phyloP scores from a whole-genome alignment of 2,888 invertebrate genomes.

The Caradrina clavipalpis region DNA sequence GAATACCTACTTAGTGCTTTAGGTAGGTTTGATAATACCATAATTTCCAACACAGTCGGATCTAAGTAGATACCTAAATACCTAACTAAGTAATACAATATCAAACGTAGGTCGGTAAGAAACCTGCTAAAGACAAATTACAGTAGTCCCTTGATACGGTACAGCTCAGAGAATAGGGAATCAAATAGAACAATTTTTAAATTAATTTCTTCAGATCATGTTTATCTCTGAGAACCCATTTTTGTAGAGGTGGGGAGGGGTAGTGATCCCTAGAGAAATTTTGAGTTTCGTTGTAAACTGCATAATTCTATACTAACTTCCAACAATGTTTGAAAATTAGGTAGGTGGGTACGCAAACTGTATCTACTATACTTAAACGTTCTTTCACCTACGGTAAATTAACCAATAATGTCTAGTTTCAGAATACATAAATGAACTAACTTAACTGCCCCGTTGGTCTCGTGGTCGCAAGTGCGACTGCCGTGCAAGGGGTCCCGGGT shows the following conservation, averaged over 20 bases:
- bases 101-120: slow-evolving; percentile 9
- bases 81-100: slow-evolving; percentile 18
- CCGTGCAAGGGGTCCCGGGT: too few species aligned
- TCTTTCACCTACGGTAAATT: slow-evolving; percentile 25
- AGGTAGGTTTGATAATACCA: slow-evolving; percentile 12
- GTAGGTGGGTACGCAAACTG: slow-evolving; percentile 26
- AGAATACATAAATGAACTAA: too few species aligned
- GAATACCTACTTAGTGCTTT: slow-evolving; percentile 27
- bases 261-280: slow-evolving; percentile 63
- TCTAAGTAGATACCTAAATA: slow-evolving; percentile 6
- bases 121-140: slow-evolving; percentile 44
- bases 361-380: not conserved
- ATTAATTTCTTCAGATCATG: slow-evolving; percentile 64
- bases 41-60: slow-evolving; percentile 1
- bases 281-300: slow-evolving; percentile 60
- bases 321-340: slow-evolving; percentile 48
- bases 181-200: slow-evolving; percentile 50
- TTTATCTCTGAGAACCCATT: slow-evolving; percentile 61
- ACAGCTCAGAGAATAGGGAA: slow-evolving; percentile 31
- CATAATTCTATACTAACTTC: slow-evolving; percentile 53
- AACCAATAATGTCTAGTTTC: not conserved
- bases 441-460: too few species aligned
- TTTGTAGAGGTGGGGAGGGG: slow-evolving; percentile 50
- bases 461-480: too few species aligned
- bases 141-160: slow-evolving; percentile 35